These are phyloP conservation scores for Psilopogon haemacephalus DNA, from an alignment of 2,113 vertebrate species.

Conservation along the genomic window DNA sequence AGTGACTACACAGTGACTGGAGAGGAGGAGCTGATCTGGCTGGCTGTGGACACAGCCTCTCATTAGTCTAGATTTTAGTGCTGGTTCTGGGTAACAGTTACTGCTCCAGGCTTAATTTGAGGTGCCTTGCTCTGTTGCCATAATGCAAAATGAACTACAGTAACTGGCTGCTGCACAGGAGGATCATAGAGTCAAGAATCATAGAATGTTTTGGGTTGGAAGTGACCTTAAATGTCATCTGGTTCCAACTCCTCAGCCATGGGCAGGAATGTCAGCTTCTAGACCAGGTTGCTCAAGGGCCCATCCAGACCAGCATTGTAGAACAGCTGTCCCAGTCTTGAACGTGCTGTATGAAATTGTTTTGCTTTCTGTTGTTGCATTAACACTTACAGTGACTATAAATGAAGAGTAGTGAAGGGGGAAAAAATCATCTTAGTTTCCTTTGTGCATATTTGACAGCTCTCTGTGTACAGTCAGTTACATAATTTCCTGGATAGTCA, in stretches of 20 bases:
- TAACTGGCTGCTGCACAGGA: background rate
- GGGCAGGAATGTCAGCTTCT: no score
- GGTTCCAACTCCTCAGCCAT: no score
- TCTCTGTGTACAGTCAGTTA: background rate
- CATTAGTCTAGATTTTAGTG: background rate
- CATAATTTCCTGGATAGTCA: background rate
- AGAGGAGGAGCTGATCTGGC: background rate
- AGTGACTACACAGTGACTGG: background rate
- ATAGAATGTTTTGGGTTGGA: no score
- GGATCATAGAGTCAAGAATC: no score
- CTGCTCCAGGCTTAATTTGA: background rate
- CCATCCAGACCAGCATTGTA: background rate
- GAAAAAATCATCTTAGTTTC: background rate
- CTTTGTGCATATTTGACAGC: conserved; percentile 14
- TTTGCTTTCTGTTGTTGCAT: background rate
- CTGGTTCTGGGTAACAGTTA: background rate
- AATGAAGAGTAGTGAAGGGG: background rate
- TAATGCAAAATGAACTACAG: background rate
- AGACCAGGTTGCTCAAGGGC: no score
- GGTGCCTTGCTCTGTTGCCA: background rate
- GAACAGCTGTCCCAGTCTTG: background rate
- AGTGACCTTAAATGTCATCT: no score
- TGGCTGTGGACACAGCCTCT: accelerated
- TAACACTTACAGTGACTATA: background rate
- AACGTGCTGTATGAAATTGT: background rate